Evolutionary conservation across 2,797 vertebrate genomes (phyloP), one percentile per base, ranked within the genome.

Genomic region (Anguilla pacifica): DNA sequence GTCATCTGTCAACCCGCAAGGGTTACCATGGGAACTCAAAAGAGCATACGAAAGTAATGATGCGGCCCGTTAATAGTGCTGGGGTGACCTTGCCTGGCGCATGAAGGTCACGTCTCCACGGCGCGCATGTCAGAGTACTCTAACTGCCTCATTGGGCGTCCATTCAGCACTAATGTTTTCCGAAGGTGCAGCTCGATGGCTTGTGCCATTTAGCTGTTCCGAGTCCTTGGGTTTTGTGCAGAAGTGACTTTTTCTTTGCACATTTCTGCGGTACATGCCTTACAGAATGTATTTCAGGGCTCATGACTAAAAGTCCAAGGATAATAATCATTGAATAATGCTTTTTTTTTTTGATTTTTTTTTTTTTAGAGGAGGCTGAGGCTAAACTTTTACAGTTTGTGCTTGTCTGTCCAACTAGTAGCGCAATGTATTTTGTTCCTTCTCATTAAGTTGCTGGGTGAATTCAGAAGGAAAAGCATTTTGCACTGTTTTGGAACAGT

Each of bases 21-120:
- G 92, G 95, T 96, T 96, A 94, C 96, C 92, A 96, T 96, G 95
- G 95, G 90, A 96, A 96, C 95, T 88, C 92, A 87, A 90, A 91
- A 92, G 93, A 89, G 91, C 93, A 91, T 83, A 90, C 87, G 89
- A 88, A 93, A 94, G 93, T 94, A 92, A 94, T 94, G 91, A 95
- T 92, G 93, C 95, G 90, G 92, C 92, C 92, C 35, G 90, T 91
- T 90, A 93, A 94, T 95, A 92, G 94, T 93, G 92, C 88, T 83
- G 90, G 35, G 91, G 91, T 95, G 93, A 94, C 95, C 95, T 96
- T 95, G 92, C 91, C 92, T 89, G 92, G 88, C 85, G 86, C 89
- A 86, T 87, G 90, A 87, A 88, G 86, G 90, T 89, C 88, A 88
- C 59, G 87, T 93, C 84, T 91, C 91, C 51, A 22, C 31, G 39